Conservation (phyloP, 2,888 invertebrate genomes). For the Heteromyza rotundicornis region DNA sequence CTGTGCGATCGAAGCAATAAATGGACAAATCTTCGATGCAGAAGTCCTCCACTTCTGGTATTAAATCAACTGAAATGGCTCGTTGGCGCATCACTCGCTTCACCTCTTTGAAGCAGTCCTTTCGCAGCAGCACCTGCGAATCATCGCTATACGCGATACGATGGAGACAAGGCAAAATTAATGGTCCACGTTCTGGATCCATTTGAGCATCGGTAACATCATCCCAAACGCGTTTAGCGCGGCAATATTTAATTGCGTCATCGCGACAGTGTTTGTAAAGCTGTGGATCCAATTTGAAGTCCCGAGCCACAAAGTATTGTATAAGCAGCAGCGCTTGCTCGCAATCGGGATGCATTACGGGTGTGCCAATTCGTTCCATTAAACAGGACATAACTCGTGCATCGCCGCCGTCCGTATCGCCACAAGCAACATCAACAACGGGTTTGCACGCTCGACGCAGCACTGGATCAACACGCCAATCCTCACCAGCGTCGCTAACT, state of each 20-base stretch:
- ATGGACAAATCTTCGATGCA: conserved; percentile 87
- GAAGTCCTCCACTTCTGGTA: conserved; percentile 90
- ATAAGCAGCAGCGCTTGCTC: conserved; percentile 92
- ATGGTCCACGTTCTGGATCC: conserved; percentile 80
- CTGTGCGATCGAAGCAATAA: conserved; percentile 83
- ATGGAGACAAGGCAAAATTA: conserved; percentile 91
- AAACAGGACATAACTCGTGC: conserved; percentile 90
- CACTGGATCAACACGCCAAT: conserved; percentile 94
- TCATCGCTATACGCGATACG: conserved; percentile 68
- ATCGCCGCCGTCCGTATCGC: conserved; percentile 75
- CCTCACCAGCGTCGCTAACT: conserved; percentile 91
- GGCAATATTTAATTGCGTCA: conserved; percentile 84
- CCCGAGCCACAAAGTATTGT: conserved; percentile 95
- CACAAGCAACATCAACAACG: conserved; percentile 81
- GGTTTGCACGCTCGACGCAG: conserved; percentile 84
- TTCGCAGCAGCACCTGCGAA: conserved; percentile 64
- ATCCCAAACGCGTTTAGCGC: conserved; percentile 79
- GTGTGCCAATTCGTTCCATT: conserved; percentile 87
- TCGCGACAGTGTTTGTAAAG: conserved; percentile 85
- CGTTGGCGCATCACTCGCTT: conserved; percentile 91
- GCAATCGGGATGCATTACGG: conserved; percentile 84
- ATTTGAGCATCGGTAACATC: conserved; percentile 67
- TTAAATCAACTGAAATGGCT: conserved; percentile 88
- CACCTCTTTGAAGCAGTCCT: conserved; percentile 74
- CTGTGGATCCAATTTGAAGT: conserved; percentile 90